Percentiles rank a stretch among this genome's conserved stretches.
Evolutionary conservation across 2,888 invertebrate genomes (phyloP).

Genomic region (Pantelozetes paolii): DNA sequence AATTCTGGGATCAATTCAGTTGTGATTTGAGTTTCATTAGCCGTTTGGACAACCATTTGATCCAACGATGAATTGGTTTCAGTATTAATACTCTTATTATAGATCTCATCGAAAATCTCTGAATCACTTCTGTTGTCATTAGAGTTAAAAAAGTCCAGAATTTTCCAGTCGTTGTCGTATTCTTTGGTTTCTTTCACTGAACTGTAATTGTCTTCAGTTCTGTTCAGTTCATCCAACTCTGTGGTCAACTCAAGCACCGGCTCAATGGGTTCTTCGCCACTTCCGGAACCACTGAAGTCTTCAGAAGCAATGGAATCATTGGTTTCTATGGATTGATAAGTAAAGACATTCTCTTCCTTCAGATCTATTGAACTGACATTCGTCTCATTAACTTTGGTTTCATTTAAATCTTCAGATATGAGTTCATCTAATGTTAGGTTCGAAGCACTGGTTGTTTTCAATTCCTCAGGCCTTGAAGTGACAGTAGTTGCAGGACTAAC

Average conservation of each 20-base stretch:
- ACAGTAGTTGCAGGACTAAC: not conserved
- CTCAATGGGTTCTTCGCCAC: conserved; percentile 23
- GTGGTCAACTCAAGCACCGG: not conserved
- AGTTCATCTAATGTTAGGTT: not conserved
- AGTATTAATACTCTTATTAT: conserved; percentile 16
- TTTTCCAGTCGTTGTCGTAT: conserved; percentile 10
- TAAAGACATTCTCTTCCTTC: not conserved
- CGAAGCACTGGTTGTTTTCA: not conserved
- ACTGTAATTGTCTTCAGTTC: not conserved
- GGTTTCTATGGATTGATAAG: not conserved
- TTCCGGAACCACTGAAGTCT: conserved; percentile 20
- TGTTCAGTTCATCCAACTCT: not conserved
- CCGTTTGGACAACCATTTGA: not conserved
- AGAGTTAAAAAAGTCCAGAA: not conserved
- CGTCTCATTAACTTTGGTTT: not conserved
- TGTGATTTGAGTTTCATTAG: not conserved
- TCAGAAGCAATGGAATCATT: too few species aligned
- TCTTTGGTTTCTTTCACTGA: not conserved
- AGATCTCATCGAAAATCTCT: conserved; percentile 7
- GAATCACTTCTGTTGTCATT: not conserved
- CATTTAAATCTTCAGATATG: not conserved
- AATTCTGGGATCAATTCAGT: not conserved
- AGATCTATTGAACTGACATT: conserved; percentile 19
- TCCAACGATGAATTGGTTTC: too few species aligned
- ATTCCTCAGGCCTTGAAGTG: conserved; percentile 5